Conservation (phyloP, 2,113 vertebrate genomes). For the Serinus canaria region DNA sequence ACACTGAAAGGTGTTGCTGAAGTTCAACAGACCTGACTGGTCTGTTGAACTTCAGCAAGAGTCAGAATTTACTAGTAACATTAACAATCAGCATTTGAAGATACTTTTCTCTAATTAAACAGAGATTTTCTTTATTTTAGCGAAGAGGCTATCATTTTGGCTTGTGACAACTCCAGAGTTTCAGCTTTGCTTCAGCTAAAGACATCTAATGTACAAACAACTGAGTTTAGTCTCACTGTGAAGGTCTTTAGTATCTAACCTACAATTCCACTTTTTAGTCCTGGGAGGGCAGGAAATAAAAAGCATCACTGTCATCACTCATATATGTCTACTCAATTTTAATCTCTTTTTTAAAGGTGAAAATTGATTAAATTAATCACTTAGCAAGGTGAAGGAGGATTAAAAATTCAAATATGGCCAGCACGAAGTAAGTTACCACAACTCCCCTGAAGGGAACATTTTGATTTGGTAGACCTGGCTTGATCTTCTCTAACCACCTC, state of each 20-base stretch:
- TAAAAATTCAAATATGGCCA: not conserved
- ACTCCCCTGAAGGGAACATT: not conserved
- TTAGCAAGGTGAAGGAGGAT: not conserved
- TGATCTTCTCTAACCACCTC: not conserved
- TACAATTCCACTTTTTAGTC: not conserved
- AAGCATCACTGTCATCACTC: not conserved
- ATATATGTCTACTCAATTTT: not conserved
- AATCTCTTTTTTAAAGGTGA: not conserved
- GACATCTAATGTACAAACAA: not conserved
- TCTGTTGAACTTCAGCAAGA: too few species aligned
- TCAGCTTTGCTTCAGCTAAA: not conserved
- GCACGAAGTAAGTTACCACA: not conserved
- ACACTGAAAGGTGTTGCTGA: not conserved
- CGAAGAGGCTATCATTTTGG: not conserved
- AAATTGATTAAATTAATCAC: not conserved
- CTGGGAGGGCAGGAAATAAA: not conserved
- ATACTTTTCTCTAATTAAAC: not conserved
- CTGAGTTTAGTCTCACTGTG: not conserved
- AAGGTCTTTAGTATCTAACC: not conserved
- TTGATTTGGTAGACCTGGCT: not conserved
- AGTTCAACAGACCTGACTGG: not conserved
- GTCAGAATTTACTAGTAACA: not conserved
- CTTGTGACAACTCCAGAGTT: not conserved
- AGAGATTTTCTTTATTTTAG: not conserved
- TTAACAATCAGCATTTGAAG: not conserved